Conservation (phyloP, 2,797 vertebrate species). For the Peromyscus aztecus region DNA sequence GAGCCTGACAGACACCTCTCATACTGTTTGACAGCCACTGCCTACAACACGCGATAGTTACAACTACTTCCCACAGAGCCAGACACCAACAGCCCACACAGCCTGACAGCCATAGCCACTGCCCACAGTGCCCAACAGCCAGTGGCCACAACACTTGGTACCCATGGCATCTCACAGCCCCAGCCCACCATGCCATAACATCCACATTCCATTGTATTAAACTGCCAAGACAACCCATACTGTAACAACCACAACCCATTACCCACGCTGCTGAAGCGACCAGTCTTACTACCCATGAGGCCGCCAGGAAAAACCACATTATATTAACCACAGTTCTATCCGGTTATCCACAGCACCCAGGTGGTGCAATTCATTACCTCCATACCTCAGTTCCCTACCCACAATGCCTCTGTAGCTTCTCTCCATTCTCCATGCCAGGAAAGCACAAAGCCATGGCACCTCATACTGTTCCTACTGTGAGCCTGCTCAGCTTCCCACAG, state of each 20-base stretch:
- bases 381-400: neutral
- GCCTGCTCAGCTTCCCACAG: neutral
- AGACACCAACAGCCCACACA: neutral
- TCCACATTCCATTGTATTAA: neutral
- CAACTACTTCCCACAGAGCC: neutral
- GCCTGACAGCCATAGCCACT: neutral
- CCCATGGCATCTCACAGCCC: neutral
- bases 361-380: neutral
- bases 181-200: neutral
- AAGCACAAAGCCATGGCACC: neutral
- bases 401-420: neutral
- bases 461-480: neutral
- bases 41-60: neutral
- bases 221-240: constrained; percentile 7
- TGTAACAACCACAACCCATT: constrained; percentile 58
- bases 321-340: neutral
- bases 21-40: no score
- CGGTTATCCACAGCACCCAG: neutral
- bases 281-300: constrained; percentile 1
- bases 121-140: neutral
- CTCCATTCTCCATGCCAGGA: neutral
- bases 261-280: neutral
- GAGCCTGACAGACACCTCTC: neutral
- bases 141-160: no score
- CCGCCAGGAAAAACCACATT: constrained; percentile 42